Percentiles rank a stretch among this genome's conserved stretches.
phyloP scores from a whole-genome alignment of 2,888 invertebrate species.

The Rotaria socialis region DNA sequence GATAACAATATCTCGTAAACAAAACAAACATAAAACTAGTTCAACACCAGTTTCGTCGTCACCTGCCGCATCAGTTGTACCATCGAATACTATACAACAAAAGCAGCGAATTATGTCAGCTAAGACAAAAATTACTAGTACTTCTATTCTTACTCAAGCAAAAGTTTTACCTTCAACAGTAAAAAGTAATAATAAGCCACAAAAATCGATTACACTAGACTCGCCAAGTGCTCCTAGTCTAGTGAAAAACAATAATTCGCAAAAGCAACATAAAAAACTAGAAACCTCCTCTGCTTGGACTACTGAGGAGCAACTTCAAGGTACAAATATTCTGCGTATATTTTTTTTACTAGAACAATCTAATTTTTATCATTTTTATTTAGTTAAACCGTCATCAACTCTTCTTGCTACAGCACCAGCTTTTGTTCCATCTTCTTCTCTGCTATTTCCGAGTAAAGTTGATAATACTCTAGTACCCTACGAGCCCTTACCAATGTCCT shows the following conservation, averaged over 20 bases:
- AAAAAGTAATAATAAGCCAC: background rate
- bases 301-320: background rate
- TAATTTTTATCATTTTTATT: background rate
- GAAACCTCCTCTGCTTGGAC: background rate
- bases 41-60: background rate
- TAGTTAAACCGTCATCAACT: background rate
- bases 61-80: no score
- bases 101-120: background rate
- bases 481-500: background rate
- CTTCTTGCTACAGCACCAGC: background rate
- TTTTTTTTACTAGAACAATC: no score
- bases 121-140: background rate
- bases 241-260: background rate
- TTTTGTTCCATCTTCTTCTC: background rate
- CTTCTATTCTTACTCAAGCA: background rate
- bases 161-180: background rate
- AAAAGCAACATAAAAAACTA: background rate
- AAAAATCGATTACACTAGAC: no score
- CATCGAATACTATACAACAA: background rate
- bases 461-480: background rate
- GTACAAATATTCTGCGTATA: background rate
- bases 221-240: background rate
- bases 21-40: constrained; percentile 20
- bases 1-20: constrained; percentile 30
- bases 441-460: background rate